A percentile compares a stretch with the other conserved stretches of the same genome.
These are phyloP conservation scores for Melieria picta DNA, from an alignment of 2,888 invertebrate species.

Conservation along the genomic window DNA sequence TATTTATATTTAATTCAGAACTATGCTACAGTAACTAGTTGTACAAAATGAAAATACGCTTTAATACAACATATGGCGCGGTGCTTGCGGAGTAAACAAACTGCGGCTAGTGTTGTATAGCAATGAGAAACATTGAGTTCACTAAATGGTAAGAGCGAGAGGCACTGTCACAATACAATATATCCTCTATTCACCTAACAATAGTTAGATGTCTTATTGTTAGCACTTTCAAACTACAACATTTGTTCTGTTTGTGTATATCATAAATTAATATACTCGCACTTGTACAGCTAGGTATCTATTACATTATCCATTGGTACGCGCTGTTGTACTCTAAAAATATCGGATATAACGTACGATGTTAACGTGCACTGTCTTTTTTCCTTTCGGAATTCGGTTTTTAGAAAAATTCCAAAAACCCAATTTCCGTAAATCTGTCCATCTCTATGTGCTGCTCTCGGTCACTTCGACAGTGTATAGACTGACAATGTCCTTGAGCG, in stretches of 20 bases:
- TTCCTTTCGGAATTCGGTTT: background rate
- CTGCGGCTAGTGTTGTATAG: conserved; percentile 13
- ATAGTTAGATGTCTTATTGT: conserved; percentile 50
- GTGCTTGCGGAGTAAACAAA: background rate
- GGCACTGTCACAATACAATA: conserved; percentile 22
- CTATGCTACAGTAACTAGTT: no score
- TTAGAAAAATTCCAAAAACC: background rate
- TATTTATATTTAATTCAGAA: no score
- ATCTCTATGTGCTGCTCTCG: conserved; percentile 38
- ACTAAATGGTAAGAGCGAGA: conserved; percentile 10
- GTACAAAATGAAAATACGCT: no score
- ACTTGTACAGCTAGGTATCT: conserved; percentile 15
- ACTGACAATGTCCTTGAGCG: conserved; percentile 72
- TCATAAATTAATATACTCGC: no score
- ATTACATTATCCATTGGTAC: conserved; percentile 30
- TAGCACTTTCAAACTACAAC: background rate
- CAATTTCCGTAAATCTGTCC: background rate
- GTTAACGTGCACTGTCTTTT: background rate
- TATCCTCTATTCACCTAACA: conserved; percentile 51
- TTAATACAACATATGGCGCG: background rate
- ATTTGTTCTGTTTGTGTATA: background rate
- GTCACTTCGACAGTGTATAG: conserved; percentile 47
- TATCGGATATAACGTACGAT: background rate
- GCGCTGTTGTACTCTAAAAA: background rate
- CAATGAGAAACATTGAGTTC: conserved; percentile 4